phyloP scores from a whole-genome alignment of 2,888 invertebrate species.

The Portevinia maculata region DNA sequence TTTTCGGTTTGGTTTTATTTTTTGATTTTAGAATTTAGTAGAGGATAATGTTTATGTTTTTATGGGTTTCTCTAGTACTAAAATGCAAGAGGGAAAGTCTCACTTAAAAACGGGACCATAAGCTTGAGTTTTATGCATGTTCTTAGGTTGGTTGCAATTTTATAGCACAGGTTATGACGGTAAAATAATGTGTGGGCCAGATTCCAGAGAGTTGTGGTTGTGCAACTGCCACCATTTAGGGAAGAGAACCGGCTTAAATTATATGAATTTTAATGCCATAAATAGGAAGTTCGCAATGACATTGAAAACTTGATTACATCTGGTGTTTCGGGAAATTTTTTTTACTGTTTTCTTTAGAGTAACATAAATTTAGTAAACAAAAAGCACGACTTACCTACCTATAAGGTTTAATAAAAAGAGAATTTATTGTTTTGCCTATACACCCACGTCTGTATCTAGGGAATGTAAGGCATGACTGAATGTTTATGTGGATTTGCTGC shows the following conservation, averaged over 20 bases:
- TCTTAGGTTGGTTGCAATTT: conserved; percentile 42
- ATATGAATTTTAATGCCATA: conserved; percentile 35
- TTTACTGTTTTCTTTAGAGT: conserved; percentile 34
- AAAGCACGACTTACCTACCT: conserved; percentile 3
- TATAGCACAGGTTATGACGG: conserved; percentile 46
- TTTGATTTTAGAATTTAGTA: conserved; percentile 30
- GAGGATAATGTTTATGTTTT: conserved; percentile 6
- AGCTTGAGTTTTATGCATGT: conserved; percentile 62
- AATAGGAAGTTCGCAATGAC: conserved; percentile 39
- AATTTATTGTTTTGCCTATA: conserved; percentile 45
- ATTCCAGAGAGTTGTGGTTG: background rate
- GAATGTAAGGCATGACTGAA: conserved; percentile 35
- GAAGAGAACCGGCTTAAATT: conserved; percentile 27
- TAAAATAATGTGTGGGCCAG: conserved; percentile 32
- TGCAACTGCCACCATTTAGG: background rate
- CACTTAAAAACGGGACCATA: conserved; percentile 49
- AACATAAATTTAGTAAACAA: conserved; percentile 16
- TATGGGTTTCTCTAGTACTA: conserved; percentile 40
- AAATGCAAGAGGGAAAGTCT: conserved; percentile 13
- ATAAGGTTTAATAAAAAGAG: conserved; percentile 48
- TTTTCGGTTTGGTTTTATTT: conserved; percentile 19
- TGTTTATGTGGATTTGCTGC: conserved; percentile 24
- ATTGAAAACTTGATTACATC: conserved; percentile 40
- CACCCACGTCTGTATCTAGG: conserved; percentile 35
- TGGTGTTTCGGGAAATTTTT: conserved; percentile 11